Base-by-base conservation (phyloP, 1,140 invertebrate genomes). In the Matsumurasca onukii region DNA sequence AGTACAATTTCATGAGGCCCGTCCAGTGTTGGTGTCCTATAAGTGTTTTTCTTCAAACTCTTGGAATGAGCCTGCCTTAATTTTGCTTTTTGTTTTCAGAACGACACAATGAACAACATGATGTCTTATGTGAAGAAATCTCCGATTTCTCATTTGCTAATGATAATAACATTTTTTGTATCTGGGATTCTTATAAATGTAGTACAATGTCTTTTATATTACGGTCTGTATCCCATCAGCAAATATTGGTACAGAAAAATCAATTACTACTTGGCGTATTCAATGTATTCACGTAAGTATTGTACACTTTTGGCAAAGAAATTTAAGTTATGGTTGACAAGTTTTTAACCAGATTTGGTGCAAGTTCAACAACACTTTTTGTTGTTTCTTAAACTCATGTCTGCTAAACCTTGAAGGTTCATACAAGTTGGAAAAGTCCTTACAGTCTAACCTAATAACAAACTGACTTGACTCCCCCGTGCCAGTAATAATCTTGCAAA, bases 211-310 rank as follows among this genome's bases (percentile, higher is more conserved):
- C 75, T 92, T 74, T 82, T 95, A 75, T 95, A 89, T 79, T 79
- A 91, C 73, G 83, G 84, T 68, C 75, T 97, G 31, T 87, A 88
- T 76, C 90, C 89, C 25, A 85, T 91, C 73, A 91, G 88, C 76
- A 89, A 88, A 79, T 78, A 80, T 73, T 80, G 92, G 39, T 98
- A 92, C 79, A 88, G 95, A 76, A 91, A 93, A 81, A 85, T 98
- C 59, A 96, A 95, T 81, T 95, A 94, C 79, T 95, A 95, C 81
- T 82, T 97, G 67, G 91, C 89, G 71, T 97, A 95, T 77, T 90
- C 90, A 70, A 86, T 94, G 74, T 94, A 95, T 84, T 87, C 89
- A 79, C 92, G 94, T 97, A 89, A 93, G 93, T 94, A 81, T 76
- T 31, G n/a, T n/a, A 17, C 2, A 24, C n/a, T 64, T 67, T 25